Percentiles rank a stretch among this genome's conserved stretches.
Evolutionary conservation across 2,888 invertebrate species (phyloP).

Genomic region (Lordiphosa fenestrarum): DNA sequence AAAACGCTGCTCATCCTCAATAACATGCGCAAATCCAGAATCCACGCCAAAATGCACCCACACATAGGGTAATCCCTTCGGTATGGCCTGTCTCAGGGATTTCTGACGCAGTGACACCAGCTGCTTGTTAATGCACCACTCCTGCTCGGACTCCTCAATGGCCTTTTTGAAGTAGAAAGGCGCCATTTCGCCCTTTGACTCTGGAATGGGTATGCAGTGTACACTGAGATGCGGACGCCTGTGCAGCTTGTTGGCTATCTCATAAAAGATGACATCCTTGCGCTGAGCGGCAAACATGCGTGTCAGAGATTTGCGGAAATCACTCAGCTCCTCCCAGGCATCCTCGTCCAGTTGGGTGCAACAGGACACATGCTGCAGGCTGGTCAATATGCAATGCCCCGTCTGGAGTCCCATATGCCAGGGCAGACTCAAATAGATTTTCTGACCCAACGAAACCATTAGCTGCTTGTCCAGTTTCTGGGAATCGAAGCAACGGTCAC

Average conservation of each 20-base stretch:
- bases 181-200: conserved; percentile 88
- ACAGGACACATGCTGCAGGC: conserved; percentile 89
- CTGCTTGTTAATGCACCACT: conserved; percentile 98
- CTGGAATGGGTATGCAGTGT: conserved; percentile 89
- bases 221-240: conserved; percentile 91
- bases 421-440: conserved; percentile 92
- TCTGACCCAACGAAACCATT: conserved; percentile 89
- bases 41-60: conserved; percentile 95
- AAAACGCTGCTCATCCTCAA: conserved; percentile 94
- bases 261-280: conserved; percentile 94
- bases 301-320: conserved; percentile 88
- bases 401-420: conserved; percentile 88
- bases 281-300: conserved; percentile 87
- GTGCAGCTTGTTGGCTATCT: conserved; percentile 88
- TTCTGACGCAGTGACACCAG: conserved; percentile 86
- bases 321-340: conserved; percentile 92
- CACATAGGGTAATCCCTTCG: conserved; percentile 97
- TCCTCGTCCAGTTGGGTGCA: conserved; percentile 95
- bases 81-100: conserved; percentile 90
- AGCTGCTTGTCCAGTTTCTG: conserved; percentile 90
- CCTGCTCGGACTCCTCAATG: conserved; percentile 94
- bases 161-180: conserved; percentile 99
- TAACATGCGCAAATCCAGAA: conserved; percentile 97
- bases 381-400: conserved; percentile 93
- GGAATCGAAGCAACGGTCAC: conserved; percentile 91